Conservation (phyloP, 1,140 invertebrate species). For the Drosophila nebulosa region DNA sequence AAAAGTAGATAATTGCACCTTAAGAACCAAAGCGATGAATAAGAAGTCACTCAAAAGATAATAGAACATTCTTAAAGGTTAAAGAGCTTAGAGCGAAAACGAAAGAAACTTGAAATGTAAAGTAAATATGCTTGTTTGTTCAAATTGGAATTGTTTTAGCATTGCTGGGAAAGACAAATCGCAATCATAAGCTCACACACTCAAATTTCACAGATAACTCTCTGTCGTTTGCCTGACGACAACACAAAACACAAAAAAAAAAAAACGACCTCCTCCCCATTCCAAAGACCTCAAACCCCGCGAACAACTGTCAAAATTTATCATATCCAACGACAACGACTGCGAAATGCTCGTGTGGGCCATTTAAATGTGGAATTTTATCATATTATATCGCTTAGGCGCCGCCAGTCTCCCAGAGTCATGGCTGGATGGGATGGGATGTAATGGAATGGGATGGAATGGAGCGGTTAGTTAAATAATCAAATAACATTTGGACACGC, state of each 20-base stretch:
- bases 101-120: too few relatives aligned
- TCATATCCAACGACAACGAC: conserved; percentile 63
- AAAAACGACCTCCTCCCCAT: background rate
- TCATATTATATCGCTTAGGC: conserved; percentile 31
- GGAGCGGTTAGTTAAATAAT: conserved; percentile 30
- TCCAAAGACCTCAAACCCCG: background rate
- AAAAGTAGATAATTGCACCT: too few relatives aligned
- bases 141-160: background rate
- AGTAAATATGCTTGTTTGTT: too few relatives aligned
- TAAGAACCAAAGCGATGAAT: too few relatives aligned
- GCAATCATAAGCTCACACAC: background rate
- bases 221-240: background rate
- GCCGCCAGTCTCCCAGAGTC: conserved; percentile 36
- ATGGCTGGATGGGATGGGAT: background rate
- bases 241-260: too few relatives aligned
- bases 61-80: too few relatives aligned
- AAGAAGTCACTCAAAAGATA: too few relatives aligned
- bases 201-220: background rate
- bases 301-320: conserved; percentile 65
- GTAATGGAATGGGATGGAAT: too few relatives aligned
- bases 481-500: conserved; percentile 73
- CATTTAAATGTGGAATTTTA: conserved; percentile 59
- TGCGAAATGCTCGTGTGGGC: conserved; percentile 54
- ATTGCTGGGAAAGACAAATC: background rate
- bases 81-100: too few relatives aligned